Percentiles rank a stretch among this genome's conserved stretches.
Evolutionary conservation across 2,888 invertebrate genomes (phyloP).

Genomic region (Drosophila planitibia): DNA sequence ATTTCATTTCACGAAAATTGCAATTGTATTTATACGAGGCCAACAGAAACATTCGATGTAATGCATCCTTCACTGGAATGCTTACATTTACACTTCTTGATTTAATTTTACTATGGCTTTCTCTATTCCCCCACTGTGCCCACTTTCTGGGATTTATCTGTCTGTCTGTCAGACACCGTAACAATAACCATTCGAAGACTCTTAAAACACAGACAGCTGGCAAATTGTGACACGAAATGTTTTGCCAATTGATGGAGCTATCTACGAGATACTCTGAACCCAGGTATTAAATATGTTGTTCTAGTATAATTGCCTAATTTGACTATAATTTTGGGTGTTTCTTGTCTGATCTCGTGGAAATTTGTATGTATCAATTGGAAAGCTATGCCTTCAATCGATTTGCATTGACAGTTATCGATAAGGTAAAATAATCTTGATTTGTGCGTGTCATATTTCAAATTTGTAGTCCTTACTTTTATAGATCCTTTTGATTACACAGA

Average conservation of each 20-base stretch:
- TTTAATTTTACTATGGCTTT: conserved; percentile 29
- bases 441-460: not conserved
- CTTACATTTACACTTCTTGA: conserved; percentile 41
- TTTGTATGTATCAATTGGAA: not conserved
- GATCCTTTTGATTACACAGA: not conserved
- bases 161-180: conserved; percentile 43
- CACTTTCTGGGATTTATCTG: not conserved
- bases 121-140: not conserved
- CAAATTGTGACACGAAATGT: conserved; percentile 17
- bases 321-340: not conserved
- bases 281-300: not conserved
- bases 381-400: not conserved
- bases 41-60: conserved; percentile 30
- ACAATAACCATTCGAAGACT: conserved; percentile 37
- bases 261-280: not conserved
- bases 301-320: not conserved
- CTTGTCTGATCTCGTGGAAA: not conserved
- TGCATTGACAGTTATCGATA: not conserved
- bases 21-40: conserved; percentile 12
- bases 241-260: conserved; percentile 25
- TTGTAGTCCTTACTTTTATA: not conserved
- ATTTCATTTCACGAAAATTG: conserved; percentile 40
- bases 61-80: conserved; percentile 36
- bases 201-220: conserved; percentile 20
- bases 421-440: not conserved